Evolutionary conservation across 1,140 invertebrate species (phyloP), one percentile per base, ranked within the genome.

Genomic region (Drosophila kanapiae): DNA sequence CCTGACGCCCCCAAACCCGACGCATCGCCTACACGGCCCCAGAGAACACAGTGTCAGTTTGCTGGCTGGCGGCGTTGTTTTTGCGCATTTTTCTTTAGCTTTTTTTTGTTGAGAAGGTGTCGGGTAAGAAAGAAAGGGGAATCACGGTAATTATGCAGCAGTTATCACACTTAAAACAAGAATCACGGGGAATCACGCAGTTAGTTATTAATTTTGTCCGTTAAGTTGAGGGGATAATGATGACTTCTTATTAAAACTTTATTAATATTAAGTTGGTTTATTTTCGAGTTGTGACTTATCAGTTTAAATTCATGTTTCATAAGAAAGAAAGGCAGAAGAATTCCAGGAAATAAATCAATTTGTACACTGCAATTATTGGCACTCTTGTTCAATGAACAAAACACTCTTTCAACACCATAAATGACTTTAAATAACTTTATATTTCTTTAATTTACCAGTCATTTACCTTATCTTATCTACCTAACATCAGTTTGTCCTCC

Each of bases 21-120:
- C 49, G 47, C 35, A 58, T 37, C 4, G 31, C 7, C 16, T 23
- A 23, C 38, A 53, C 42, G 48, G 63, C 47, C 37, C 13, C 1
- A 6, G 2, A 29, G 14, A 27, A 7, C 11, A 16, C n/a, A 18
- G 33, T 68, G 33, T 23, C 27, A 33, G 35, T 11, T 27, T 68
- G 23, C 4, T 31, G 33, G 33, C 7, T 37, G 4, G 18, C 43
- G 4, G 18, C 33, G 2, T 33, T 38, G 29, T 40, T 18, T 29
- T 56, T 70, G 29, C 29, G 53, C 31, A 58, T 40, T 59, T 72
- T 42, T 42, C 43, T 18, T 49, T 27, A 38, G 8, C 2, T 60
- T 51, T 72, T 71, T 37, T 70, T 51, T 35, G 67, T 33, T 23
- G 23, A 3, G 23, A 23, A 23, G 23, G 23, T 23, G 23, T 23